Percentiles rank a stretch among this genome's conserved stretches.
phyloP scores from a whole-genome alignment of 2,888 invertebrate genomes.

The Ormyrus nitidulus region DNA sequence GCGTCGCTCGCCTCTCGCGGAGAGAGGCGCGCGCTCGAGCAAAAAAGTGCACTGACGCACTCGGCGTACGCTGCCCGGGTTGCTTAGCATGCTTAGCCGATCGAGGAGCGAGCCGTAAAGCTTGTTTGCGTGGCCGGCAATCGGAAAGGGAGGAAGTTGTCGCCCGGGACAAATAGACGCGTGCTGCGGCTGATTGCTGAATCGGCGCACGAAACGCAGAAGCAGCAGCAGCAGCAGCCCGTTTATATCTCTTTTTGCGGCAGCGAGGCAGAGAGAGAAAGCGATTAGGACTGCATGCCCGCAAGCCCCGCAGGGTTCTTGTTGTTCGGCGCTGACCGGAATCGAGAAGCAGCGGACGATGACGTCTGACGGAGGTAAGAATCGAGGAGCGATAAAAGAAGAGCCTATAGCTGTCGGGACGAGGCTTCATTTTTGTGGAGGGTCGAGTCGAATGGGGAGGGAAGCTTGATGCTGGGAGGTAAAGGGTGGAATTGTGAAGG shows the following conservation, averaged over 20 bases:
- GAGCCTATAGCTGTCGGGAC: background rate
- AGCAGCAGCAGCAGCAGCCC: background rate
- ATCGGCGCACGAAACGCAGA: slow-evolving; percentile 21
- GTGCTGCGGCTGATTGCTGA: slow-evolving; percentile 13
- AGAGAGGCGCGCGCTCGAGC: slow-evolving; percentile 4
- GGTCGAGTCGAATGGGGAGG: too few relatives aligned
- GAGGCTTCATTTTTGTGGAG: background rate
- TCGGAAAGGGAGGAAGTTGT: slow-evolving; percentile 42
- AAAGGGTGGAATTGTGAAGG: too few relatives aligned
- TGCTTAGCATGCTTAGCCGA: slow-evolving; percentile 61
- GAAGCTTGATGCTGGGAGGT: too few relatives aligned
- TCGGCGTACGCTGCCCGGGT: slow-evolving; percentile 39
- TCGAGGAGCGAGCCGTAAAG: slow-evolving; percentile 40
- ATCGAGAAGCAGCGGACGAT: background rate
- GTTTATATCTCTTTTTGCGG: slow-evolving; percentile 24
- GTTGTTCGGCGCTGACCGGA: slow-evolving; percentile 2
- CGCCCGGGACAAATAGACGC: slow-evolving; percentile 24
- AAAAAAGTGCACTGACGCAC: slow-evolving; percentile 48
- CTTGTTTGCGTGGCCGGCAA: slow-evolving; percentile 47
- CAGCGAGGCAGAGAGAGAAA: background rate
- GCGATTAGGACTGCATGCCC: slow-evolving; percentile 26
- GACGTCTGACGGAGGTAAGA: too few relatives aligned
- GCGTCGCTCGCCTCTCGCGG: background rate
- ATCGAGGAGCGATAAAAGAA: too few relatives aligned
- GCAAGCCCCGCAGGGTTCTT: background rate